A percentile compares a stretch with the other conserved stretches of the same genome.
Evolutionary conservation across 1,140 invertebrate genomes (phyloP).

Genomic region (Cherax quadricarinatus): DNA sequence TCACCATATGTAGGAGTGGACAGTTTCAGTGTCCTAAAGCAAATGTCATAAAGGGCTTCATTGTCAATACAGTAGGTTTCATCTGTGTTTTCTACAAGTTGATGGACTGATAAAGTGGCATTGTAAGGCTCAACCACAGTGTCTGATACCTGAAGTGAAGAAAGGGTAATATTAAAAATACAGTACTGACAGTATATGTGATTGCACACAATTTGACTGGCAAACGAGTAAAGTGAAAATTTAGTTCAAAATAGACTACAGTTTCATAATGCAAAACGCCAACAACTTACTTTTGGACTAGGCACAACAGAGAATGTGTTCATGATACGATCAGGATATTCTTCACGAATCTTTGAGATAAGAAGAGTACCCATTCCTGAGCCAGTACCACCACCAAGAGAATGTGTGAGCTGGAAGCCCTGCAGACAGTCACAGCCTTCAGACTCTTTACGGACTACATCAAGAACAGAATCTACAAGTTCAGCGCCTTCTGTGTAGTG

Average conservation of each 20-base stretch:
- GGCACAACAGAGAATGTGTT: constrained; percentile 62
- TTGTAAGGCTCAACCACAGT: constrained; percentile 61
- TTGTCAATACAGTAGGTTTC: constrained; percentile 62
- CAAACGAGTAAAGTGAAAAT: too few species aligned
- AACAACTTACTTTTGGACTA: constrained; percentile 49
- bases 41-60: constrained; percentile 56
- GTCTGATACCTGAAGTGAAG: constrained; percentile 47
- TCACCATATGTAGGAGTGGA: constrained; percentile 58
- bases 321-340: constrained; percentile 59
- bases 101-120: constrained; percentile 56
- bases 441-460: constrained; percentile 58
- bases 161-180: not conserved
- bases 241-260: too few species aligned
- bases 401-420: constrained; percentile 64
- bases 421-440: constrained; percentile 55
- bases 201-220: too few species aligned
- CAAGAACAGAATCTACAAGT: constrained; percentile 50
- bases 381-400: constrained; percentile 56
- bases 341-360: constrained; percentile 60
- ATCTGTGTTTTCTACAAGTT: constrained; percentile 62
- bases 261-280: not conserved
- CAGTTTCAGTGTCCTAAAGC: constrained; percentile 61
- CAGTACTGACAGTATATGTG: not conserved
- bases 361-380: constrained; percentile 58
- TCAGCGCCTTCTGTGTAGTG: constrained; percentile 61